Conservation (phyloP, 2,888 invertebrate species). For the Eulithis testata region DNA sequence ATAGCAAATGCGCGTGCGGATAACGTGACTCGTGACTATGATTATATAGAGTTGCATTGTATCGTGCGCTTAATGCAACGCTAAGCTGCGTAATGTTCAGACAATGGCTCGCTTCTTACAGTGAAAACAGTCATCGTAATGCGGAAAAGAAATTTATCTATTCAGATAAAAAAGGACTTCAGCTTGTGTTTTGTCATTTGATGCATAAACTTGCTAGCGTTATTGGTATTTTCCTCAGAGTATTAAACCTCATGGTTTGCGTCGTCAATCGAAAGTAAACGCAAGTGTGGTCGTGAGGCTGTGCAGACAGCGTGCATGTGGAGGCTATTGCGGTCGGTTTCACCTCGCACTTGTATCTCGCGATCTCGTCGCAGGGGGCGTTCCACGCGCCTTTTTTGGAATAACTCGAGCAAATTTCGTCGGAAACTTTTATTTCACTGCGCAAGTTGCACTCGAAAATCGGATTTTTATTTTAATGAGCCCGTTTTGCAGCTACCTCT, state of each 20-base stretch:
- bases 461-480: constrained; percentile 84
- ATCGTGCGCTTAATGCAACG: constrained; percentile 71
- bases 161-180: constrained; percentile 47
- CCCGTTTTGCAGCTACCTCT: constrained; percentile 73
- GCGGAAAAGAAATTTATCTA: constrained; percentile 61
- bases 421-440: constrained; percentile 79
- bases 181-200: constrained; percentile 27
- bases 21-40: constrained; percentile 71
- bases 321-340: constrained; percentile 77
- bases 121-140: constrained; percentile 63
- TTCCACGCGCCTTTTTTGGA: constrained; percentile 80
- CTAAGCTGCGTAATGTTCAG: constrained; percentile 67
- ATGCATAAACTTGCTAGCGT: constrained; percentile 29
- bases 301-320: constrained; percentile 48
- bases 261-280: constrained; percentile 60
- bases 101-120: constrained; percentile 63
- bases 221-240: constrained; percentile 20
- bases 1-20: constrained; percentile 67
- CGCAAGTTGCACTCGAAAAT: constrained; percentile 80
- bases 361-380: constrained; percentile 73
- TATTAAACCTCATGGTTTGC: constrained; percentile 1
- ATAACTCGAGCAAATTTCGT: constrained; percentile 83
- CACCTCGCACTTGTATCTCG: constrained; percentile 75
- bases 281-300: constrained; percentile 38
- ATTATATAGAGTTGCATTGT: constrained; percentile 71